Evolutionary conservation across 1,140 invertebrate species (phyloP).

Genomic region (Hyles vespertilio): DNA sequence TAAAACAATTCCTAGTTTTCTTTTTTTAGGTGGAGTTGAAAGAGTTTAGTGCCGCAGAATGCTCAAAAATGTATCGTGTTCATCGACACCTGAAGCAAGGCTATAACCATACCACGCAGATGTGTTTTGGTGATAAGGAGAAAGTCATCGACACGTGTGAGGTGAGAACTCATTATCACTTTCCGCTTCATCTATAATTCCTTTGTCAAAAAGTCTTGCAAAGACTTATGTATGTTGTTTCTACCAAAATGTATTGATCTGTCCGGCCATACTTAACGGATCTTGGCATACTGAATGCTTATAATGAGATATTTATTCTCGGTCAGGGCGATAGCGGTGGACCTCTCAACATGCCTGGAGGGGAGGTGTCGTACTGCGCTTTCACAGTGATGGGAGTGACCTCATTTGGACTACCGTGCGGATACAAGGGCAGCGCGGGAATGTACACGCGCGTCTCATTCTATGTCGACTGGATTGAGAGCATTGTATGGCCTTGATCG

Average conservation of each 20-base stretch:
- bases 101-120: slow-evolving; percentile 4
- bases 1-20: background rate
- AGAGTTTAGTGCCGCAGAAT: background rate
- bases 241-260: no score
- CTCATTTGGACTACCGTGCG: slow-evolving; percentile 5
- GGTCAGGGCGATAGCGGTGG: slow-evolving; percentile 23
- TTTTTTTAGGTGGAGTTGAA: background rate
- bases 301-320: no score
- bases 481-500: slow-evolving; percentile 6
- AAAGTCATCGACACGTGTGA: slow-evolving; percentile 1
- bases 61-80: background rate
- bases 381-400: slow-evolving; percentile 5
- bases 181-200: no score
- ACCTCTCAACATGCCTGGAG: background rate
- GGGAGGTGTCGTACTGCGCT: slow-evolving; percentile 66
- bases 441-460: slow-evolving; percentile 7
- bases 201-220: no score
- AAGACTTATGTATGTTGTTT: no score
- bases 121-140: slow-evolving; percentile 8
- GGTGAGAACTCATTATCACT: background rate
- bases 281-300: no score
- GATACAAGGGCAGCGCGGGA: background rate
- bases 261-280: no score
- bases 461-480: slow-evolving; percentile 10
- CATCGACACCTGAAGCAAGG: background rate